These are phyloP conservation scores for Plectus sambesii DNA, from an alignment of 1,140 invertebrate genomes.

Conservation along the genomic window DNA sequence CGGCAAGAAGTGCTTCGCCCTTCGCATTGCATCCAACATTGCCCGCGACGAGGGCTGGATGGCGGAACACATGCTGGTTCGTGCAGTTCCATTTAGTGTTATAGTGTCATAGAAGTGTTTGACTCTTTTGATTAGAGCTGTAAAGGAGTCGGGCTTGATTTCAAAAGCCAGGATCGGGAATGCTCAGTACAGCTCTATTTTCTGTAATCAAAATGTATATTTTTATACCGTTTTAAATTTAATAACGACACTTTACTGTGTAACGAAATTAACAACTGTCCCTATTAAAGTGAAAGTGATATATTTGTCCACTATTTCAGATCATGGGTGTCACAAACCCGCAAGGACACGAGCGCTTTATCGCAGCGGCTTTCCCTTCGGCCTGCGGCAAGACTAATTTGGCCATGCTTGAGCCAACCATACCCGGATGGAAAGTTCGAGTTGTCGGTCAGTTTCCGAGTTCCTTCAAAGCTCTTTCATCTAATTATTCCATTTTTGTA, in stretches of 20 bases:
- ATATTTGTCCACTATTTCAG: neutral
- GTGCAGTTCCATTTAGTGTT: too few species aligned
- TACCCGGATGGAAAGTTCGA: slow-evolving; percentile 72
- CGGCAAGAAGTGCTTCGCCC: slow-evolving; percentile 97
- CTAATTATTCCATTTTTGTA: too few species aligned
- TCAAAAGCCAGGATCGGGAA: too few species aligned
- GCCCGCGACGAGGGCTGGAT: slow-evolving; percentile 90
- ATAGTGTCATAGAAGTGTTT: too few species aligned
- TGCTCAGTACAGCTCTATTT: too few species aligned
- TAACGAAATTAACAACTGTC: too few species aligned
- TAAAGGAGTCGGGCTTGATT: too few species aligned
- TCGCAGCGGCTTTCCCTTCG: slow-evolving; percentile 88
- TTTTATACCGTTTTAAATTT: too few species aligned
- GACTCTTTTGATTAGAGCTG: too few species aligned
- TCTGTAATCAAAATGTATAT: too few species aligned
- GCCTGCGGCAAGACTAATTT: slow-evolving; percentile 96
- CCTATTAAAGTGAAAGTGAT: too few species aligned
- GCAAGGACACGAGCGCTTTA: slow-evolving; percentile 54
- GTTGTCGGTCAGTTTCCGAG: slow-evolving; percentile 59
- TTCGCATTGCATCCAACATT: slow-evolving; percentile 86
- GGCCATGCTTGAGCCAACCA: slow-evolving; percentile 81
- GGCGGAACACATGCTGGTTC: slow-evolving; percentile 82
- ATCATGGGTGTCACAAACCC: slow-evolving; percentile 78
- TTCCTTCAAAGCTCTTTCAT: neutral
- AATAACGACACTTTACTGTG: too few species aligned